Evolutionary conservation across 2,113 vertebrate species (phyloP), one percentile per base, ranked within the genome.

Genomic region (Plecturocebus donacophilus): DNA sequence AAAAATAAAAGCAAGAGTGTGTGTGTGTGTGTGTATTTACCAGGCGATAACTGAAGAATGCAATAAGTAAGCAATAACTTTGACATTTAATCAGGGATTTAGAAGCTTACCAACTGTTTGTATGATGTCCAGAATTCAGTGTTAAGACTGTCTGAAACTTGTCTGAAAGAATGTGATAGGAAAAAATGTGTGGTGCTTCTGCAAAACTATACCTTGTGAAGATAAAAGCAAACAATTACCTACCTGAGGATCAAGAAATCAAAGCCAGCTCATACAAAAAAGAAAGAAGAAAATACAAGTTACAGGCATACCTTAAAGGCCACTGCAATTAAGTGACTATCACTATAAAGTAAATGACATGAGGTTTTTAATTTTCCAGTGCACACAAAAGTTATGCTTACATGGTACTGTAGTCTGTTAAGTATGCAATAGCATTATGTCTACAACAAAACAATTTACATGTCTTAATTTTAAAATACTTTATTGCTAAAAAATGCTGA

Each of bases 11-110:
- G 27, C 71, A 49, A 47, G 14, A 4, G 0, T 84, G 8, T 89
- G 8, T 81, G 5, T 5, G 40, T 93, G 23, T 82, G 27, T 90
- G 7, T 93, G 19, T 56, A 40, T 87, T 64, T 82, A 81, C 61
- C 64, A 81, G 64, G 52, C n/a, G 38, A 81, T 76, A 94, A 90
- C 10, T 58, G 40, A 95, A 93, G 9, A 87, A 94, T 76, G 49
- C 21, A 87, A 2, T 61, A 84, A 23, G 16, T 47, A 94, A 90
- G 70, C 25, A 76, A 66, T 81, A 73, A 12, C 25, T 2, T 23
- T 96, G 80, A 75, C 4, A 73, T 94, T 85, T 80, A 95, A 64
- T 52, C 23, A 71, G 49, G 58, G 86, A 89, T 85, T 85, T 76
- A 90, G 23, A 90, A 87, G 56, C 56, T 92, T 81, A 54, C 23